Evolutionary conservation across 1,140 invertebrate genomes (phyloP), one percentile per base, ranked within the genome.

Genomic region (Aphelinus certus): DNA sequence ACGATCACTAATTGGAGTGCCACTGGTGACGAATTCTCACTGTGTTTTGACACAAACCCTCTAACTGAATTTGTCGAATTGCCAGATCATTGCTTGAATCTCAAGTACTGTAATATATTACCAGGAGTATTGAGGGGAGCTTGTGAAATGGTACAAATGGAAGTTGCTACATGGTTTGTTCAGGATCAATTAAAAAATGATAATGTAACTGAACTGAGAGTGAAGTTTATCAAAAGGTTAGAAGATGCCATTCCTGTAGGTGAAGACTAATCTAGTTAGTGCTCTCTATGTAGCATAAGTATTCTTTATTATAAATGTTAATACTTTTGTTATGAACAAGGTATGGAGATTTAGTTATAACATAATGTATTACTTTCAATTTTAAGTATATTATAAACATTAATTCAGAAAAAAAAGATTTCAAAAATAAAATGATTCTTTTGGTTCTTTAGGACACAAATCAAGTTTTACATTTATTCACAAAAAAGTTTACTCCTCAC

Each of bases 1-100:
- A 93, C 93, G 3, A 94, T 99, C 2, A 94, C 94, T 0, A 98
- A 97, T 82, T 99, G 97, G 97, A 98, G 94, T 80, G 90, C 94
- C 64, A 91, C 95, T 5, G 96, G 94, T 3, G 97, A 99, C 88
- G 98, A 99, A 89, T 99, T 99, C 89, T 99, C 97, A 0, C 89
- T 99, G 2, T 92, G 96, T 1, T 94, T 99, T 84, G 98, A 99
- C 77, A 91, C 93, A 51, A 99, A 98, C 89, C 98, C 98, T 0
- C 86, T 99, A 10, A 97, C 95, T n/a, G 98, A 99, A 86, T 98
- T 99, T 91, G 97, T 99, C 3, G 98, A 99, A 88, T 90, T 99
- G 78, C 98, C 98, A 3, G 97, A 98, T 83, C 89, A 95, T 63
- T 94, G 92, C 82, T 88, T 90, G 56, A 92, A 92, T 81, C 89